Evolutionary conservation across 2,797 vertebrate species (phyloP).

Genomic region (Takifugu ocellatus): DNA sequence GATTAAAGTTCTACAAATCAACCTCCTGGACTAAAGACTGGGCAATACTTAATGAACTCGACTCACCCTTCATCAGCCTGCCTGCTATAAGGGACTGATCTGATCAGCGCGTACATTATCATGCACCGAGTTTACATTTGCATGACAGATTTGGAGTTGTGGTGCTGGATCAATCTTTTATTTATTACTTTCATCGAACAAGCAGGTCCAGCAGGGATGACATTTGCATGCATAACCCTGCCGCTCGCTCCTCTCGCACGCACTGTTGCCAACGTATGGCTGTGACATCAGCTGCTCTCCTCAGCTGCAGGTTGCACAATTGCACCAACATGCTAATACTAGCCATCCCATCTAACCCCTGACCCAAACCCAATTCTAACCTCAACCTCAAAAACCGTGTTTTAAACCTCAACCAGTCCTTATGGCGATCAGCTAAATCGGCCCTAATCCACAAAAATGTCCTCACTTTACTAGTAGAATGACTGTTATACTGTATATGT

Average conservation of each 20-base stretch:
- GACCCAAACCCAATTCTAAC: too few relatives aligned
- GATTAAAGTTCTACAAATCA: too few relatives aligned
- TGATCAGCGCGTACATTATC: not conserved
- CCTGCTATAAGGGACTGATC: not conserved
- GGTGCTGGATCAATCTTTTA: not conserved
- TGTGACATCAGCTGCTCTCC: not conserved
- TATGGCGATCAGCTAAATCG: too few relatives aligned
- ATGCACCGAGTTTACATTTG: conserved; percentile 1
- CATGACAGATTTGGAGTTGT: not conserved
- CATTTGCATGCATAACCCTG: not conserved
- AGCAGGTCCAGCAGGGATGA: not conserved
- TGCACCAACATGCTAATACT: too few relatives aligned
- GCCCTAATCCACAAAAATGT: too few relatives aligned
- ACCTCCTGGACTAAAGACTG: not conserved
- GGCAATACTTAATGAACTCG: not conserved
- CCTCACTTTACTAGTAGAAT: too few relatives aligned
- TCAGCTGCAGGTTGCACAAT: not conserved
- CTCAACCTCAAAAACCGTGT: too few relatives aligned
- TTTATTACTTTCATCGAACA: not conserved
- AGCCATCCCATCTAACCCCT: too few relatives aligned
- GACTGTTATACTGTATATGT: too few relatives aligned
- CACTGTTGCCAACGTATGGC: not conserved
- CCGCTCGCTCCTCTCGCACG: not conserved
- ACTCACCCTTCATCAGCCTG: not conserved
- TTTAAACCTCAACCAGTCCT: too few relatives aligned